Evolutionary conservation across 2,113 vertebrate species (phyloP), one percentile per base, ranked within the genome.

Genomic region (Eublepharis macularius): DNA sequence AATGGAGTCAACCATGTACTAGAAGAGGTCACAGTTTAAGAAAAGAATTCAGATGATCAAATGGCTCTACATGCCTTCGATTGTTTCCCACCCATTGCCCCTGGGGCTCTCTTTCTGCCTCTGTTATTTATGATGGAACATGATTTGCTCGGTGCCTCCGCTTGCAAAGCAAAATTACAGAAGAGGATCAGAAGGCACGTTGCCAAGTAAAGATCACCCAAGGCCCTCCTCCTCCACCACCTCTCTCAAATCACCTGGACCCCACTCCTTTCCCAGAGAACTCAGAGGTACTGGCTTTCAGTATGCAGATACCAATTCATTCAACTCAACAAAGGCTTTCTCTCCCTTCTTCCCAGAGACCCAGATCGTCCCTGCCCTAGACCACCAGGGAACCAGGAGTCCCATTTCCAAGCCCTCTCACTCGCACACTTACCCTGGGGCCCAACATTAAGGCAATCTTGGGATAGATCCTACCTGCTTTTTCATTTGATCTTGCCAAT

Each of bases 41-140:
- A 12, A 36, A 73, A 63, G 63, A 13, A 75, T 47, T 60, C 63
- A 60, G 68, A 63, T 60, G 21, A 72, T 73, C 68, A 36, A 49
- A 43, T 60, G 51, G 17, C 41, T 85, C 54, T 32, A 14, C 43
- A 26, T 29, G 24, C 16, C 54, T n/a, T 74, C 57, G 6, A 39
- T 74, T 39, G 41, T 17, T 65, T 72, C 36, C 83, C 29, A 32
- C 13, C 13, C 43, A 6, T 29, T 4, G 29, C 21, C 36, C 32
- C 5, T 6, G 45, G 49, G 10, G 11, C 77, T 73, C 12, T 86
- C 77, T 86, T 57, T 80, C 77, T 86, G 70, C 69, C 29, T 43
- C 77, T 80, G 54, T 74, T 86, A 65, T 80, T 86, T 80, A 80
- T 74, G 77, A 86, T 49, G 57, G 26, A 86, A 86, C 41, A 34